Base-by-base conservation (phyloP, 2,888 invertebrate genomes). In the Asteroscopus sphinx region DNA sequence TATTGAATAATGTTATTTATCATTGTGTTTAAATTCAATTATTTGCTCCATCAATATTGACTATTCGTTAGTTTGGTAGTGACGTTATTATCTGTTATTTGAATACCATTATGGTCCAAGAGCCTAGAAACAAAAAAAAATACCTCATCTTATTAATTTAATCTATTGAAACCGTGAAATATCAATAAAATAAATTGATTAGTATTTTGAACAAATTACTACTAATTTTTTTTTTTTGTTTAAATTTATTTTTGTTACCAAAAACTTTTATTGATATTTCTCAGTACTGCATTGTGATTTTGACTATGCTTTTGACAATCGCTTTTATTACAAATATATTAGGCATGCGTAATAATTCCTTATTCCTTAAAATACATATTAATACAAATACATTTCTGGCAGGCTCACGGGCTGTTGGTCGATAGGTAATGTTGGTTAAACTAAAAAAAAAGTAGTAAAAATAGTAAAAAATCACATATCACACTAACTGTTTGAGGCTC, bases 341-440 rank as follows among this genome's bases (percentile, higher is more conserved):
- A 87, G 86, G 87, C 87, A 87, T 89, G 87, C 80, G 57, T 67
- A 54, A 51, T 54, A 68, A 73, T 62, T 77, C 72, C 73, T 69
- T 53, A 53, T 60, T 51, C 55, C 60, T 47, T 42, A 37, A 54
- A 41, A 52, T 59, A 41, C 65, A 52, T 46, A 64, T 53, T 64
- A 76, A 62, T 77, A 64, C 69, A 74, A 54, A 66, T 68, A 63
- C 35, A 76, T 83, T 79, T 81, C 82, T 77, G 78, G 77, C 88
- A 90, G 89, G 88, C 77, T 79, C 82, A 66, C 85, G 86, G 60
- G 85, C 83, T 73, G 83, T 83, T 75, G 86, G 86, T 71, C 88
- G 85, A 84, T 90, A 90, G 90, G 90, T 90, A 90, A 89, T 64
- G 74, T 76, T 68, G 64, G 32, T 72, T 73, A 71, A 71, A 71